Base-by-base conservation (phyloP, 2,888 invertebrate species). In the Tortrix viridana region DNA sequence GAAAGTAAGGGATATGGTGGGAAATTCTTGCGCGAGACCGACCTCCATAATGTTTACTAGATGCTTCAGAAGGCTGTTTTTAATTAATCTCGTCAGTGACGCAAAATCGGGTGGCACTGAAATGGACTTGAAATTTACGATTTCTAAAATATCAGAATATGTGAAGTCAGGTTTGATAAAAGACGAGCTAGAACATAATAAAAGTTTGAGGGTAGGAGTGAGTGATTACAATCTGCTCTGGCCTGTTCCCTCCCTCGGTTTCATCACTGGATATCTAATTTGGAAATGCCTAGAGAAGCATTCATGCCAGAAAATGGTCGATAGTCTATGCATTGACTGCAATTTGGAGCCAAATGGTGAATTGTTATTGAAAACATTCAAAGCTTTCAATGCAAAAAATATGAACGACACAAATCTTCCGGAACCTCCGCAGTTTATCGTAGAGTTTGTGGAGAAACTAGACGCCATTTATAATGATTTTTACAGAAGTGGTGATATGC, bases 201-300 rank as follows among this genome's bases (percentile, higher is more conserved):
- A 18, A 18, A 22, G 26, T 18, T 18, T 62, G 12, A 6, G n/a
- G 5, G 38, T 23, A 0, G 56, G 49, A 3, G 37, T 56, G 6
- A 4, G 22, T 2, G 61, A 62, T 16, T 22, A 56, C 22, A 37
- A 50, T 9, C 7, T 37, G 1, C 56, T 50, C 0, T 62, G 61
- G 61, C 61, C 61, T 1, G 20, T 38, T 9, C 52, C 61, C 4
- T 37, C 56, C 0, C 50, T n/a, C 1, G n/a, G 43, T 3, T 62
- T 50, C 19, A 46, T 55, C 18, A n/a, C 56, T 5, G 61, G 61
- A 9, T 62, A 46, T 19, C 44, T 62, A 2, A 14, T 62, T 1
- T 46, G 49, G 50, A 62, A 62, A 22, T 56, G 55, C 12, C 3
- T 62, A 3, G 44, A 62, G 12, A 62, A 23, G 18, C 61, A 62